These are phyloP conservation scores for Spialia ferax DNA, from an alignment of 2,888 invertebrate species.

Conservation along the genomic window DNA sequence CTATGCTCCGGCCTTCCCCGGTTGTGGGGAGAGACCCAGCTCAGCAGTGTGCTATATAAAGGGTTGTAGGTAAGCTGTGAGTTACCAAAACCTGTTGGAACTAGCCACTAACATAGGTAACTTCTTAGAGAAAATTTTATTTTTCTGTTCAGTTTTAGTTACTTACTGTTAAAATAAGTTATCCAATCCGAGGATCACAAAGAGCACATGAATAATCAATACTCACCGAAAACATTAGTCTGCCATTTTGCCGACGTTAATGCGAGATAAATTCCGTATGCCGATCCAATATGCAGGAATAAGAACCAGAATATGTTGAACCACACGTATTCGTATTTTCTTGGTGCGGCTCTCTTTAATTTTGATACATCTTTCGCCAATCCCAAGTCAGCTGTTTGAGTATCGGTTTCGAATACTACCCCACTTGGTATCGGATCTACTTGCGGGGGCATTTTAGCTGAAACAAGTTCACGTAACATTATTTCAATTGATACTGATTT, in stretches of 20 bases:
- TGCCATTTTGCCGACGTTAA: constrained; percentile 89
- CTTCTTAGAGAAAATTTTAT: too few relatives aligned
- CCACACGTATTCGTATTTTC: constrained; percentile 89
- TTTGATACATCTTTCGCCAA: constrained; percentile 85
- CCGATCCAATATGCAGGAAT: constrained; percentile 88
- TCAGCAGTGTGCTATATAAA: too few relatives aligned
- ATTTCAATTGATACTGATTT: too few relatives aligned
- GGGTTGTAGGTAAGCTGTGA: too few relatives aligned
- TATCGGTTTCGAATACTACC: constrained; percentile 89
- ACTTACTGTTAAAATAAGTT: constrained; percentile 1
- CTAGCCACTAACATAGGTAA: too few relatives aligned
- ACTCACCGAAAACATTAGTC: constrained; percentile 89
- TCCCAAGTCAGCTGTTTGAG: constrained; percentile 88
- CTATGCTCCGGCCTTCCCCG: too few relatives aligned
- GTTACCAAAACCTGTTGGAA: too few relatives aligned
- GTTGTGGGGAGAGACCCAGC: too few relatives aligned
- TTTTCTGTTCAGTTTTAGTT: background rate
- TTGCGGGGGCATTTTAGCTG: constrained; percentile 85
- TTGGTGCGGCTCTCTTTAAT: constrained; percentile 81
- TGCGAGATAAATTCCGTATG: constrained; percentile 89
- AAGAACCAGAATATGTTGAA: constrained; percentile 90
- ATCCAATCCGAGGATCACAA: background rate
- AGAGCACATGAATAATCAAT: constrained; percentile 5
- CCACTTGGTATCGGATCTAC: constrained; percentile 83
- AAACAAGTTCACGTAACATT: constrained; percentile 32